Evolutionary conservation across 1,140 invertebrate genomes (phyloP), one percentile per base, ranked within the genome.

Genomic region (Magallana gigas): DNA sequence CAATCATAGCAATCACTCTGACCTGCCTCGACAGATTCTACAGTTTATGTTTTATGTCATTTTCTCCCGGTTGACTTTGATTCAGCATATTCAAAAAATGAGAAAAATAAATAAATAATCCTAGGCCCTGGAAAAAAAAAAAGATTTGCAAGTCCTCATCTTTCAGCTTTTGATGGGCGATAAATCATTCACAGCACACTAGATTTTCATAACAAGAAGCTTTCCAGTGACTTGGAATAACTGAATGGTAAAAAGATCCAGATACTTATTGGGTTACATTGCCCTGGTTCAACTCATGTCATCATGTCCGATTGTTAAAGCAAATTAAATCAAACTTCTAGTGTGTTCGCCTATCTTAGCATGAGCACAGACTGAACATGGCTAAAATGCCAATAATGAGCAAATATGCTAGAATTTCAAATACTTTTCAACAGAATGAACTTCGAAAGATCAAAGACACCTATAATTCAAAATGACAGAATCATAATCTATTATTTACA

Each of bases 111-210:
- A 64, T 64, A 64, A 36, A 76, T 29, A 76, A 36, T 29, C 29
- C 11, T 6, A 76, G 36, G 8, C 68, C 23, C 23, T 76, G 8
- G 36, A 36, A 76, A 23, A 48, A 23, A 48, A 48, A 48, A 48
- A 1, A 48, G 36, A 76, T 12, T 76, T 76, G 68, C 23, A 76
- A 76, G 68, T 76, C 68, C 68, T 76, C 68, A 76, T 76, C 36
- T 76, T 76, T 76, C 68, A 76, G 68, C 12, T 36, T 76, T 76
- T 76, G 68, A 76, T 23, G 68, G 68, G 68, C 36, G 23, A 76
- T 76, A 76, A 76, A 76, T 76, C 68, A 76, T 76, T 36, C 68
- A 76, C 68, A 76, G 29, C 36, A 76, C 68, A 76, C 68, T 76
- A 29, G 68, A 29, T 76, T 76, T 76, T 76, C 68, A 76, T 76